Base-by-base conservation (phyloP, 2,888 invertebrate genomes). In the Phymatocera aterrima region DNA sequence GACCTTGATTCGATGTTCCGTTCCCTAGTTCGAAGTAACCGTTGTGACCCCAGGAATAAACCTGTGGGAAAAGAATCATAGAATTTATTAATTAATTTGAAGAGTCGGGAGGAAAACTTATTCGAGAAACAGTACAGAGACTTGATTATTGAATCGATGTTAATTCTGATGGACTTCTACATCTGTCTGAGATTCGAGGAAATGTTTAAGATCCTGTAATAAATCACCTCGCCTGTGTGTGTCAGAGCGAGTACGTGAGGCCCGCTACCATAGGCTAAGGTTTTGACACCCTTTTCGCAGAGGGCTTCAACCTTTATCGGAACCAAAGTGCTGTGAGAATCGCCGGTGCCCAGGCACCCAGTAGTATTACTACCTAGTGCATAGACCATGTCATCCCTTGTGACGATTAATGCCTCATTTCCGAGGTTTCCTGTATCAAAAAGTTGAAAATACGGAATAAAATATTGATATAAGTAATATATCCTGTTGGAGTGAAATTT, bases 21-120 rank as follows among this genome's bases (percentile, higher is more conserved):
- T 93, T 92, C 61, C 93, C 93, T 8, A 93, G 86, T 87, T 93
- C 93, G 82, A 92, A 92, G 81, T 92, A 93, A 3, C 92, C 92
- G 88, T 94, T 94, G 85, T 93, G 92, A 5, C 93, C 93, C 93
- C 93, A 94, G 60, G 92, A 91, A 86, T 91, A 94, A 1, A 94
- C 88, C 89, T 89, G 5, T 37, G 18, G 65, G 21, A 75, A 12
- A 34, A 37, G 3, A 2, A 54, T 24, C 28, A 61, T 61, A 10
- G 21, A 4, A 28, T 31, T 2, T n/a, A 18, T n/a, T 2, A 18
- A 12, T 18, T 54, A n/a, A n/a, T n/a, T n/a, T n/a, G n/a, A n/a
- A n/a, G n/a, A n/a, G n/a, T n/a, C n/a, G n/a, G n/a, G n/a, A n/a
- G n/a, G n/a, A n/a, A n/a, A n/a, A n/a, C n/a, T n/a, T n/a, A n/a